Evolutionary conservation across 1,140 invertebrate species (phyloP), one percentile per base, ranked within the genome.

Genomic region (Trichoplusia ni): DNA sequence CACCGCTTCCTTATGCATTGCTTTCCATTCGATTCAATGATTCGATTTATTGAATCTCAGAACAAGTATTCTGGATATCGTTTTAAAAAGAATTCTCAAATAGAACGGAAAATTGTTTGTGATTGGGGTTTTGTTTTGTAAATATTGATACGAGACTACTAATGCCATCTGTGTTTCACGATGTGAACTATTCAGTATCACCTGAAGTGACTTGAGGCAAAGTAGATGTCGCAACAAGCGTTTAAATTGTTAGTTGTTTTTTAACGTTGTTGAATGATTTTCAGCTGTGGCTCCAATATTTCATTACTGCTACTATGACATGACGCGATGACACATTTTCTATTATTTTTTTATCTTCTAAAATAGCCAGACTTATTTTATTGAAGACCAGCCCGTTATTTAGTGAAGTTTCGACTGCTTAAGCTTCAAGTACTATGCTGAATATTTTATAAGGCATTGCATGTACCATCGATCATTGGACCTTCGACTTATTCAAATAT

Each of bases 1-100:
- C 51, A 31, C 37, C 64, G 23, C 23, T 67, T 64, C 49, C 63
- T 47, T 69, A 69, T 72, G 63, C 73, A 75, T 75, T 54, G 67
- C 69, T 59, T 65, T 67, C 60, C 29, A 67, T 67, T 58, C 44
- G 2, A 51, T n/a, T 42, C 51, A 54, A 54, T 58, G 37, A 58
- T 19, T 58, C 54, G 54, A 42, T 19, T 42, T 27, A 58, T 44
- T 44, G 51, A 64, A 54, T 35, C 13, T 56, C 27, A 64, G 16
- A 13, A 16, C 7, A 54, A 13, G 53, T 46, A 47, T 13, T 21
- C 21, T 27, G 33, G 35, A 54, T 14, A 27, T 23, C 16, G 21
- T 25, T 33, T 54, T 13, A 2, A 14, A 23, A 11, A 18, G 21
- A 35, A 9, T 27, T 13, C n/a, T n/a, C n/a, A n/a, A n/a, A n/a